phyloP scores from a whole-genome alignment of 2,113 vertebrate genomes.

The Petroica traversi region DNA sequence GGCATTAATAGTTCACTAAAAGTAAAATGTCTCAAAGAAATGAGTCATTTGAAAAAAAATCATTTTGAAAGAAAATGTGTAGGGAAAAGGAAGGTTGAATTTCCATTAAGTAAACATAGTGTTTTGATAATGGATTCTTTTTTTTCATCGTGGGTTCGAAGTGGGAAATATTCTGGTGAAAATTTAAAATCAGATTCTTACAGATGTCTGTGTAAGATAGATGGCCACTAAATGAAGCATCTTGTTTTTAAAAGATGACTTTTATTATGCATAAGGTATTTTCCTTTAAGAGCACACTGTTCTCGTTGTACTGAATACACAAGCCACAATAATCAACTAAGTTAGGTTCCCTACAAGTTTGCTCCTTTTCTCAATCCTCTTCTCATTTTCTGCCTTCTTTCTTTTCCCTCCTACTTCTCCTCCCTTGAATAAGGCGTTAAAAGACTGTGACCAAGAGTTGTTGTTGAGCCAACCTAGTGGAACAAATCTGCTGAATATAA shows the following conservation, averaged over 20 bases:
- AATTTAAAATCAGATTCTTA: background rate
- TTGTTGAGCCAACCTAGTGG: conserved; percentile 41
- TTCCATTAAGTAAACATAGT: background rate
- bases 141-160: background rate
- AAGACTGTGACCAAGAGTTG: conserved; percentile 39
- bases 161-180: background rate
- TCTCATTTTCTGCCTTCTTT: conserved; percentile 50
- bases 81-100: background rate
- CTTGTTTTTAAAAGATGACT: background rate
- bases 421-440: conserved; percentile 34
- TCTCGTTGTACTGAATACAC: background rate
- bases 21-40: background rate
- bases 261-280: background rate
- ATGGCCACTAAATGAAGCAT: background rate
- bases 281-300: background rate
- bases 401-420: conserved; percentile 40
- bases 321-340: background rate
- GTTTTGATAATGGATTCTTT: background rate
- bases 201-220: background rate
- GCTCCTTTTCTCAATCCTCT: background rate
- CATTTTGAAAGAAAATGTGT: background rate
- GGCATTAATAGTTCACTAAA: background rate
- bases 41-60: background rate
- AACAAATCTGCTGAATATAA: conserved; percentile 58
- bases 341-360: background rate